Base-by-base conservation (phyloP, 2,113 vertebrate species). In the Sinocyclocheilus rhinocerous region DNA sequence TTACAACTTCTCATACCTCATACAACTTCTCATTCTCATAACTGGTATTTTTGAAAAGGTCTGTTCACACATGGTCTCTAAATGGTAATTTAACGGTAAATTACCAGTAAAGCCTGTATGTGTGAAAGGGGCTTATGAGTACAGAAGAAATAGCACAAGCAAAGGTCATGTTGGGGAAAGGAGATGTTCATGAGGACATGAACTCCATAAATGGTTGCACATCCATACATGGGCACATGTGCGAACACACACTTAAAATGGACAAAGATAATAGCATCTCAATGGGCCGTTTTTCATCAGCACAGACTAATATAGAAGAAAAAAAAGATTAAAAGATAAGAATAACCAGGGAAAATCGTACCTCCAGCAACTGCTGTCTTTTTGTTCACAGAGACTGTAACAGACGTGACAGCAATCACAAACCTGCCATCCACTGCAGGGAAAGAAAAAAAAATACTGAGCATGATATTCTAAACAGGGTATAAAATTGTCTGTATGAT, bases 301-400 rank as follows among this genome's bases (percentile, higher is more conserved):
- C 77, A 59, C 11, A 9, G 45, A 82, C 61, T 6, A 50, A 78
- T 45, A 82, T 42, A 86, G 11, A 12, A 77, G 4, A 13, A 67
- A 36, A 42, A 76, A 20, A 78, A 84, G 24, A 76, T 29, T 52
- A n/a, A 36, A 59, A 6, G 50, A 55, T 42, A 82, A 45, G 65
- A 20, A 75, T 33, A 20, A 42, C 13, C 42, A 76, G 24, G 15
- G 22, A 45, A 59, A 48, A 33, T 88, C 97, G 91, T 97, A 99
- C 98, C 98, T 99, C 97, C 97, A 86, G 97, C 96, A 10, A 98
- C 93, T 87, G 96, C 97, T 1, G 94, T 97, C 93, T 96, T 98
- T 90, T 95, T 95, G 22, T 96, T 96, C 89, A 97, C 96, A 0
- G 94, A 93, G 83, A 98, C 96, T 0, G 96, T 92, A 63, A 98